These are phyloP conservation scores for Eupristina koningsbergeri DNA, from an alignment of 1,140 invertebrate genomes.

Conservation along the genomic window DNA sequence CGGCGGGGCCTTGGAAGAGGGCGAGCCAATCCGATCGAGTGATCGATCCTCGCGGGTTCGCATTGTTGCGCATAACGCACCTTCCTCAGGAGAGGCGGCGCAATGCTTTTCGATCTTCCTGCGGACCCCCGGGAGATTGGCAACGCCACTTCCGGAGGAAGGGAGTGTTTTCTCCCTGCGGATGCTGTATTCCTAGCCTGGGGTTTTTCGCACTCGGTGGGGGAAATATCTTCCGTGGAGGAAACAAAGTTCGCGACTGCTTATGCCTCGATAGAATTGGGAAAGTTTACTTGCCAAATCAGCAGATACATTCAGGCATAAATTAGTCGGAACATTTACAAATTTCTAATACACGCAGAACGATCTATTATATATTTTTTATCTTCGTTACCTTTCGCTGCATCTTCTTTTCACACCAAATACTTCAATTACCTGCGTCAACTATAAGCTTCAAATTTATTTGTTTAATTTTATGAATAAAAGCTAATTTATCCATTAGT, in stretches of 20 bases:
- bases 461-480: no score
- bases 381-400: neutral
- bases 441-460: neutral
- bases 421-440: neutral
- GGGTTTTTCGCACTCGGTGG: neutral
- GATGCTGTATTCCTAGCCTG: neutral
- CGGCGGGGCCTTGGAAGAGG: neutral
- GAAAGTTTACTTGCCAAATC: constrained; percentile 8
- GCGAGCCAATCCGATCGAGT: neutral
- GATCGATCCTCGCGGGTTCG: neutral
- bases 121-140: neutral
- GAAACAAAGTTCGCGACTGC: constrained; percentile 10
- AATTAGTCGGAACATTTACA: constrained; percentile 12
- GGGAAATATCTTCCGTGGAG: neutral
- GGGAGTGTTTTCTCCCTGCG: neutral
- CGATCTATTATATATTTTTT: neutral
- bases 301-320: constrained; percentile 8
- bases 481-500: no score
- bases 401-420: neutral
- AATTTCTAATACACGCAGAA: neutral
- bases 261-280: neutral
- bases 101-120: neutral
- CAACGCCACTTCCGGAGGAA: neutral
- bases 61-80: neutral
- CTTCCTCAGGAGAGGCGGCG: neutral